Percentiles rank a stretch among this genome's conserved stretches.
Evolutionary conservation across 1,140 invertebrate species (phyloP).

Genomic region (Asbolus verrucosus): DNA sequence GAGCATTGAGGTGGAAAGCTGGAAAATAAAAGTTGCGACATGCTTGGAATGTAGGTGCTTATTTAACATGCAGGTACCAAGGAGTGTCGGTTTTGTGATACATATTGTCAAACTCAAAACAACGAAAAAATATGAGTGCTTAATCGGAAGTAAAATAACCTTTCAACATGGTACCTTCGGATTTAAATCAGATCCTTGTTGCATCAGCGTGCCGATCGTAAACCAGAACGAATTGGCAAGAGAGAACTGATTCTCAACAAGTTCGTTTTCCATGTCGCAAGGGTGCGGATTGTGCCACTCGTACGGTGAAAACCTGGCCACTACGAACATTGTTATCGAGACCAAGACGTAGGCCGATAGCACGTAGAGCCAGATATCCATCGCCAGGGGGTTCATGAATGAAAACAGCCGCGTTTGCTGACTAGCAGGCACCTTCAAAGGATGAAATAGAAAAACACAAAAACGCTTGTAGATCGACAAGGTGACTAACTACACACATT

Average conservation of each 20-base stretch:
- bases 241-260: constrained; percentile 76
- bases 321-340: constrained; percentile 85
- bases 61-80: constrained; percentile 52
- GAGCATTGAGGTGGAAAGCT: neutral
- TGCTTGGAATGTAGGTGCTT: constrained; percentile 46
- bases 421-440: constrained; percentile 71
- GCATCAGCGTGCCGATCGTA: constrained; percentile 86
- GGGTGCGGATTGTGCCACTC: constrained; percentile 85
- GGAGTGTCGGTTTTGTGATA: constrained; percentile 36
- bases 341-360: constrained; percentile 82
- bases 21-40: too few relatives aligned
- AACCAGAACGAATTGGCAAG: constrained; percentile 83
- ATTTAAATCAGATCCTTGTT: constrained; percentile 82
- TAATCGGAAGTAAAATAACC: constrained; percentile 38
- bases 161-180: constrained; percentile 73
- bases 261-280: constrained; percentile 73
- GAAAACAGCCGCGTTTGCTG: constrained; percentile 85
- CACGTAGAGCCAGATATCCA: constrained; percentile 86
- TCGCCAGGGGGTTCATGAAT: constrained; percentile 88
- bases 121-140: constrained; percentile 53
- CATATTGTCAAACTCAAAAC: constrained; percentile 12
- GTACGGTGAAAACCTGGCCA: constrained; percentile 84
- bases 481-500: neutral
- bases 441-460: constrained; percentile 25
- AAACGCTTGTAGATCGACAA: neutral